Base-by-base conservation (phyloP, 1,140 invertebrate genomes). In the Achatina immaculata region DNA sequence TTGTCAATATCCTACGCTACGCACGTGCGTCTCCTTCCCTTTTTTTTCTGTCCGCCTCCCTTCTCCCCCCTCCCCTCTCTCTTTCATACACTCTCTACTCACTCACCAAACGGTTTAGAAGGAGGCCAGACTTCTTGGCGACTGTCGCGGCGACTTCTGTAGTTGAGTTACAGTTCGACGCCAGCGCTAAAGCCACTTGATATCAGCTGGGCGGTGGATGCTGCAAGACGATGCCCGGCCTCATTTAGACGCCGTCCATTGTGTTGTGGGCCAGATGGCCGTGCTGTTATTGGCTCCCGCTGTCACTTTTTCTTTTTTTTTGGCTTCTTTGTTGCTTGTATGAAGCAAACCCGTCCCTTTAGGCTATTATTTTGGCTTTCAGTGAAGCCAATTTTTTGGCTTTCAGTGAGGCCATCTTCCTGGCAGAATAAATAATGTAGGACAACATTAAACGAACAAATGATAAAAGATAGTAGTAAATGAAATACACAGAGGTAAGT, bases 261-360 rank as follows among this genome's bases (percentile, higher is more conserved):
- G 58, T 31, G n/a, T 28, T 62, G 58, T 62, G 28, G 58, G 58
- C 58, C 58, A 62, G 58, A 34, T 62, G 58, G 58, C 58, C 58
- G n/a, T 6, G 6, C 19, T 62, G 58, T 31, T 62, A 31, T 21
- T 62, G 58, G 58, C 16, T 31, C 58, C 31, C 1, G 58, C n/a
- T 62, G 58, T 62, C 58, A 62, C n/a, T 31, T 28, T 6, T 31
- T 28, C n/a, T n/a, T n/a, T n/a, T n/a, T n/a, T n/a, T n/a, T n/a
- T n/a, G n/a, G n/a, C n/a, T n/a, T n/a, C n/a, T n/a, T n/a, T n/a
- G n/a, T n/a, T n/a, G n/a, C n/a, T n/a, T n/a, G n/a, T n/a, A n/a
- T n/a, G n/a, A n/a, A n/a, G n/a, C n/a, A n/a, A n/a, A n/a, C n/a
- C n/a, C n/a, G n/a, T n/a, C n/a, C n/a, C n/a, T n/a, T n/a, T n/a